Percentiles rank a stretch among this genome's conserved stretches.
Evolutionary conservation across 2,888 invertebrate species (phyloP).

Genomic region (Temnothorax unifasciatus): DNA sequence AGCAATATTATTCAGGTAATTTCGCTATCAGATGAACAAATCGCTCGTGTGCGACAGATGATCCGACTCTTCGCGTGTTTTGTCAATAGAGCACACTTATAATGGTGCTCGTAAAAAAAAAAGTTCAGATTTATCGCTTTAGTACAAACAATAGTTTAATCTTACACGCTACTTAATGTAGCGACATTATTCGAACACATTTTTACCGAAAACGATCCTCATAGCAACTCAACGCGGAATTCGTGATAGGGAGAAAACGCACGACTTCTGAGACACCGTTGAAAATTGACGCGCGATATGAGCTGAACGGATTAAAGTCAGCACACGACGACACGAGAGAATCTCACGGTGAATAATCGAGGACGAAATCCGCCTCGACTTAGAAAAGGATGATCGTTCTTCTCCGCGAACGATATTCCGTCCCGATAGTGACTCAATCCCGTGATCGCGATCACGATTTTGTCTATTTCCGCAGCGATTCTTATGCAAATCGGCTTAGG

Average conservation of each 20-base stretch:
- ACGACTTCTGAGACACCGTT: not conserved
- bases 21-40: conserved; percentile 10
- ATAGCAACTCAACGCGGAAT: not conserved
- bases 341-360: conserved; percentile 47
- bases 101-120: not conserved
- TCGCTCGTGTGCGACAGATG: too few species aligned
- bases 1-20: conserved; percentile 54
- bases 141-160: not conserved
- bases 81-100: not conserved
- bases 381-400: conserved; percentile 48
- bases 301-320: conserved; percentile 32
- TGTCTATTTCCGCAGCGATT: conserved; percentile 69
- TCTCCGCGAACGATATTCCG: conserved; percentile 8
- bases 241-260: conserved; percentile 12
- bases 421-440: conserved; percentile 55
- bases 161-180: not conserved
- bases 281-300: conserved; percentile 27
- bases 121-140: not conserved
- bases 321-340: conserved; percentile 24
- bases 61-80: not conserved
- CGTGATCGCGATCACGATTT: conserved; percentile 44
- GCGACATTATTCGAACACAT: not conserved
- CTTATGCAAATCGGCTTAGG: conserved; percentile 71
- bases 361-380: conserved; percentile 48
- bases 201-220: not conserved